A percentile compares a stretch with the other conserved stretches of the same genome.
phyloP scores from a whole-genome alignment of 2,888 invertebrate species.

The Leucozona laternaria region DNA sequence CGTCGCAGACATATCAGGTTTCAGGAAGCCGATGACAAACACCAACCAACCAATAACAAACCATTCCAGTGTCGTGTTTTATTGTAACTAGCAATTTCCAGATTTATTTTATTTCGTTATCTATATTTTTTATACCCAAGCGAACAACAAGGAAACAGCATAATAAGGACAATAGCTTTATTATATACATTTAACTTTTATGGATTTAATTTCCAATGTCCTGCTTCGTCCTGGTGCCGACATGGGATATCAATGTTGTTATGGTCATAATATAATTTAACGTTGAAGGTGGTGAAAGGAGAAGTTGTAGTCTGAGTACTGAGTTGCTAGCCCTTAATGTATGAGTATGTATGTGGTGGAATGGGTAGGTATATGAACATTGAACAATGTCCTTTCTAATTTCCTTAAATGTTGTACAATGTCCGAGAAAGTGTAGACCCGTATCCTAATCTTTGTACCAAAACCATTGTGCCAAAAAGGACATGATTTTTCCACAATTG shows the following conservation, averaged over 20 bases:
- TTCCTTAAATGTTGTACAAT: conserved; percentile 77
- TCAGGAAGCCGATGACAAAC: conserved; percentile 56
- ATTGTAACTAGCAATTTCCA: conserved; percentile 71
- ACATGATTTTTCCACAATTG: conserved; percentile 80
- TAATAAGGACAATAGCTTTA: conserved; percentile 79
- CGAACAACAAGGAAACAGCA: conserved; percentile 79
- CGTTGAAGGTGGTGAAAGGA: background rate
- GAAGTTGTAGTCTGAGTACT: background rate
- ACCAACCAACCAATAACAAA: conserved; percentile 29
- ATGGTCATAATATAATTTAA: conserved; percentile 6
- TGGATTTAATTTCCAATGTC: conserved; percentile 82
- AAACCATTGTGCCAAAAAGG: conserved; percentile 58
- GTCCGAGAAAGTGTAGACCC: conserved; percentile 51
- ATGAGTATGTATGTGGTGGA: background rate
- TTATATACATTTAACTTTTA: conserved; percentile 79
- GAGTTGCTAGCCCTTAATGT: conserved; percentile 28
- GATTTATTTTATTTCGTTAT: conserved; percentile 79
- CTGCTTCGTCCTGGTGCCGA: conserved; percentile 79
- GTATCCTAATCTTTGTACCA: conserved; percentile 57
- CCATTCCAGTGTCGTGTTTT: conserved; percentile 21
- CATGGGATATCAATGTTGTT: conserved; percentile 68
- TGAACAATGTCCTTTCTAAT: conserved; percentile 81
- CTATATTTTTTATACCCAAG: conserved; percentile 81
- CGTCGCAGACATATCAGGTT: conserved; percentile 1
- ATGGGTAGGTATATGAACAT: background rate